Evolutionary conservation across 2,888 invertebrate species (phyloP).

Genomic region (Diaperis boleti): DNA sequence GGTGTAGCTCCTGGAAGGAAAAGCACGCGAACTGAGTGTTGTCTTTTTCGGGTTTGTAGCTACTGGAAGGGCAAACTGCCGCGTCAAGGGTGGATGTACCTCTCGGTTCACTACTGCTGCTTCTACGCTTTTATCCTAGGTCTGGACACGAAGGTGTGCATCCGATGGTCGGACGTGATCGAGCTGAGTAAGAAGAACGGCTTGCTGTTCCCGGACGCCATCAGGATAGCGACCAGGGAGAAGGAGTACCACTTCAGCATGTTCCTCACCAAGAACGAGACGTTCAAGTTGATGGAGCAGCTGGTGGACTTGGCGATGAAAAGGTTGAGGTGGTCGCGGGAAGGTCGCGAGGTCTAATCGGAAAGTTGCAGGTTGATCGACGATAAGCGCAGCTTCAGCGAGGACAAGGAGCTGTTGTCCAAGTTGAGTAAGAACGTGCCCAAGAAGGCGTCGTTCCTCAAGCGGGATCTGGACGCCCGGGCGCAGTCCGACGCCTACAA

Average conservation of each 20-base stretch:
- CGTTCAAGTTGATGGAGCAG: slow-evolving; percentile 93
- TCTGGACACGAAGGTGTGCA: slow-evolving; percentile 84
- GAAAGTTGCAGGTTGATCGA: slow-evolving; percentile 86
- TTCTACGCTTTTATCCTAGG: slow-evolving; percentile 97
- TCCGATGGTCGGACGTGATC: slow-evolving; percentile 92
- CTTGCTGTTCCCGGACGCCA: slow-evolving; percentile 85
- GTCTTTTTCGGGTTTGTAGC: too few relatives aligned
- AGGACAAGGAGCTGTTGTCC: slow-evolving; percentile 86
- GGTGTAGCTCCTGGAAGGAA: slow-evolving; percentile 90
- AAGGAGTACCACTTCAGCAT: slow-evolving; percentile 92
- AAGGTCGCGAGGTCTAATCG: too few relatives aligned
- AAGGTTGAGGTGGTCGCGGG: slow-evolving; percentile 68
- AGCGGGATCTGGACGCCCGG: slow-evolving; percentile 94
- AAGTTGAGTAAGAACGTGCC: slow-evolving; percentile 90
- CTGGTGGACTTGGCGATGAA: slow-evolving; percentile 97
- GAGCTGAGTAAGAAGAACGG: slow-evolving; percentile 83
- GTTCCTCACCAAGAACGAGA: slow-evolving; percentile 90
- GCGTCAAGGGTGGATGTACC: slow-evolving; percentile 96
- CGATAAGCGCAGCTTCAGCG: slow-evolving; percentile 91
- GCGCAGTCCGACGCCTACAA: slow-evolving; percentile 94
- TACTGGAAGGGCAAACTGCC: slow-evolving; percentile 95
- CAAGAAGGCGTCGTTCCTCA: slow-evolving; percentile 91
- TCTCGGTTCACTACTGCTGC: slow-evolving; percentile 96
- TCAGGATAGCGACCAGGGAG: slow-evolving; percentile 87
- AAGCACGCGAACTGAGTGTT: too few relatives aligned